A percentile compares a stretch with the other conserved stretches of the same genome.
Conservation (phyloP, 2,888 invertebrate genomes). For the Nebria brevicollis region DNA sequence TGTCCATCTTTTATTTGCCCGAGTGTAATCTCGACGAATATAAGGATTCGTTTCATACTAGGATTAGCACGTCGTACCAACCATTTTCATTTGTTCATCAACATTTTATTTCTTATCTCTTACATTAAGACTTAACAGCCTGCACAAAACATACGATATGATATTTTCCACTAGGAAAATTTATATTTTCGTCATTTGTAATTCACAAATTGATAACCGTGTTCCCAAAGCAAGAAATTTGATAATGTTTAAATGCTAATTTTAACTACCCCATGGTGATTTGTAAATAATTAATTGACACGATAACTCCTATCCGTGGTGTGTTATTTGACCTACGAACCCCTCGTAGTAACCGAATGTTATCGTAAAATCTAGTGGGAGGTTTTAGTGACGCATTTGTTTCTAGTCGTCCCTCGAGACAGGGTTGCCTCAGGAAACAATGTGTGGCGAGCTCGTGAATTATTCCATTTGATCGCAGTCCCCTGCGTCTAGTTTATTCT, state of each 20-base stretch:
- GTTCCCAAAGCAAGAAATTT: neutral
- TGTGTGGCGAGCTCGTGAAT: conserved; percentile 41
- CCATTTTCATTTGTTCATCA: neutral
- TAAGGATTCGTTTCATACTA: conserved; percentile 4
- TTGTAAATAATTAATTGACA: neutral
- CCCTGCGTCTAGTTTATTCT: neutral
- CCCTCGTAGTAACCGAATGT: conserved; percentile 7
- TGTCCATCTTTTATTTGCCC: conserved; percentile 35
- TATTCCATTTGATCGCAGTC: conserved; percentile 45
- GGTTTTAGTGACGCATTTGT: conserved; percentile 45
- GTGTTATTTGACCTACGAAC: conserved; percentile 6
- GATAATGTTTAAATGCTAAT: neutral
- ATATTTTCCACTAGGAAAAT: neutral
- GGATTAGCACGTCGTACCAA: neutral
- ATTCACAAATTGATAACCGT: neutral
- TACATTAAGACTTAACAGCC: too few relatives aligned
- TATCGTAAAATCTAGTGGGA: conserved; percentile 31
- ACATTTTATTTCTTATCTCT: conserved; percentile 16
- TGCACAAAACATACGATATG: too few relatives aligned
- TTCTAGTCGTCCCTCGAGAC: conserved; percentile 38
- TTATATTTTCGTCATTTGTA: neutral
- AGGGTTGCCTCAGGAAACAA: conserved; percentile 30
- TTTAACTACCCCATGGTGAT: neutral
- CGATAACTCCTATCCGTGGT: neutral
- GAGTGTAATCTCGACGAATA: conserved; percentile 27